Evolutionary conservation across 1,140 invertebrate genomes (phyloP).

Genomic region (Araneus ventricosus): DNA sequence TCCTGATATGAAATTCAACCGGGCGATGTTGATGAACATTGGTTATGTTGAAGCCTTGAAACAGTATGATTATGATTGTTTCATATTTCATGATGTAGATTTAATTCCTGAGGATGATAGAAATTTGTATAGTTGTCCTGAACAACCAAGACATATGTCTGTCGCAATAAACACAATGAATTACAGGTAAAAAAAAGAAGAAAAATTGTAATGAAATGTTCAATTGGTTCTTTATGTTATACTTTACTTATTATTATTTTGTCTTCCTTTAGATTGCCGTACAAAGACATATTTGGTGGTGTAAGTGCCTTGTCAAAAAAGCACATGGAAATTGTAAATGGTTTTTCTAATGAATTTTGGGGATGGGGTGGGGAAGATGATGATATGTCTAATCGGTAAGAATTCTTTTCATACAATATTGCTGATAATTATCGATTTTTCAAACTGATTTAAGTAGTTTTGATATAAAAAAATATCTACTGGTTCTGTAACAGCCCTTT

Average conservation of each 20-base stretch:
- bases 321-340: slow-evolving; percentile 91
- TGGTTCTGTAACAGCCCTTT: no score
- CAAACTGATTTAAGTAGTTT: background rate
- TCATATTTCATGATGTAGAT: slow-evolving; percentile 98
- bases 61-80: slow-evolving; percentile 86
- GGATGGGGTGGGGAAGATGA: slow-evolving; percentile 97
- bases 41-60: slow-evolving; percentile 93
- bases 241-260: background rate
- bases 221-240: background rate
- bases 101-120: slow-evolving; percentile 94
- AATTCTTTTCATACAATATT: background rate
- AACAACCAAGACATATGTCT: slow-evolving; percentile 81
- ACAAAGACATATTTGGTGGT: slow-evolving; percentile 84
- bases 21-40: slow-evolving; percentile 97
- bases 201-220: slow-evolving; percentile 17
- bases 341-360: slow-evolving; percentile 95
- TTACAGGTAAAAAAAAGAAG: slow-evolving; percentile 75
- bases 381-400: slow-evolving; percentile 90
- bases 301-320: slow-evolving; percentile 90
- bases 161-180: slow-evolving; percentile 78
- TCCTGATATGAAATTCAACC: slow-evolving; percentile 89
- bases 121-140: slow-evolving; percentile 94
- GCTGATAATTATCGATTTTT: background rate
- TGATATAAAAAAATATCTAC: no score
- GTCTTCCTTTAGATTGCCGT: slow-evolving; percentile 77